Evolutionary conservation across 2,888 invertebrate species (phyloP).

Genomic region (Listrodromus nycthemerus): DNA sequence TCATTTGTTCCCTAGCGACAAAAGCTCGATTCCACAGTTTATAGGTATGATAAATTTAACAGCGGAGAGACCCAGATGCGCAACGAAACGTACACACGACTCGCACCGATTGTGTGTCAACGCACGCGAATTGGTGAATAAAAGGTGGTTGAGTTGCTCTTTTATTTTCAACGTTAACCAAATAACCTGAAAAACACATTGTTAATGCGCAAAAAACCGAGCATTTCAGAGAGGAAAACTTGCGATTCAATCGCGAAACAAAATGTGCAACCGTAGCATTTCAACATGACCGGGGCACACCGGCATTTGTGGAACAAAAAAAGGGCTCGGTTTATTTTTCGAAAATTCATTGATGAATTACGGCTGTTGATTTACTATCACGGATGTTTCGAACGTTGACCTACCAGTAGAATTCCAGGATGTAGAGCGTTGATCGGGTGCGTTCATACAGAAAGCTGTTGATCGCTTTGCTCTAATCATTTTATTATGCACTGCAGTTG

Average conservation of each 20-base stretch:
- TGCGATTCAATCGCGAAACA: background rate
- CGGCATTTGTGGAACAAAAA: background rate
- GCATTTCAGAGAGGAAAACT: background rate
- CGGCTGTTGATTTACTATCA: background rate
- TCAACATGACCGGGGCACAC: background rate
- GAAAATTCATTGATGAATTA: background rate
- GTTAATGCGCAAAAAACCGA: constrained; percentile 34
- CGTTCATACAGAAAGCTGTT: background rate
- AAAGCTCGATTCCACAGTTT: constrained; percentile 3
- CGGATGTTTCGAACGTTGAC: background rate
- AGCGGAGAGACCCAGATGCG: constrained; percentile 36
- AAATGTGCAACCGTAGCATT: background rate
- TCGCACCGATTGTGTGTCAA: background rate
- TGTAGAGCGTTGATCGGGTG: no score
- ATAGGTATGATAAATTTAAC: constrained; percentile 19
- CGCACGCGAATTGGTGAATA: constrained; percentile 4
- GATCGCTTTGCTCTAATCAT: background rate
- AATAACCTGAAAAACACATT: constrained; percentile 34
- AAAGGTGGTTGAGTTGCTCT: constrained; percentile 26
- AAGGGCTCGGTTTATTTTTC: background rate
- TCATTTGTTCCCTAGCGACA: constrained; percentile 10
- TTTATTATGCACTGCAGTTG: background rate
- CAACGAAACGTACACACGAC: background rate
- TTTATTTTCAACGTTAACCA: constrained; percentile 28
- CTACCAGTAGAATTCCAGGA: no score